Base-by-base conservation (phyloP, 2,113 vertebrate species). In the Damaliscus lunatus region DNA sequence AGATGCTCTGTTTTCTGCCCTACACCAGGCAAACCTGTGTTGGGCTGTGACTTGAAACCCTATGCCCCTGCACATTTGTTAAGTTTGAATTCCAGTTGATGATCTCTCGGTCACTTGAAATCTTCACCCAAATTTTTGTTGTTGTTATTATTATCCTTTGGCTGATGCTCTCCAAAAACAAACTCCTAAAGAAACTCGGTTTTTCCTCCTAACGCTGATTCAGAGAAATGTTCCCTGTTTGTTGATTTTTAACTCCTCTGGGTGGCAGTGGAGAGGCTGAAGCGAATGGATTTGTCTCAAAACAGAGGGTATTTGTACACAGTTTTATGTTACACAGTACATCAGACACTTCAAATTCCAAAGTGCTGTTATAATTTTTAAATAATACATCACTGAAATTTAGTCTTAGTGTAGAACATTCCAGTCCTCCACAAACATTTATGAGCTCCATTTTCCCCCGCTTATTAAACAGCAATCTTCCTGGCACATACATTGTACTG, bases 381-480 rank as follows among this genome's bases (percentile, higher is more conserved):
- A 98, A 97, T 17, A 98, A 84, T 36, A 96, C 96, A 94, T 93
- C 94, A 96, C 84, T 83, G 89, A 98, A 98, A 92, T 93, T 98
- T 92, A 93, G 57, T 43, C 95, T 97, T 98, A 89, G 97, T 86
- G 92, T 97, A 95, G 97, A 98, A 97, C 93, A 94, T 98, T 99
- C 97, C 98, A 98, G 97, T 97, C 98, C 98, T 98, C 97, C 97
- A 97, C 97, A 98, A 98, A 98, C 64, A 98, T 98, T 98, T 98
- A 98, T 98, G 98, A 98, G 93, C 89, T 97, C 93, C 82, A 96
- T 36, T 97, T 98, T 98, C 98, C 80, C 55, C 91, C 2, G 15
- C 95, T 97, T 98, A 59, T 97, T 98, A 98, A 98, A 98, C 90
- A 97, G 71, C 83, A 97, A n/a, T 93, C 62, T 98, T 98, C 95